These are phyloP conservation scores for Aspidoscelis tigris DNA, from an alignment of 2,113 vertebrate genomes.

Conservation along the genomic window DNA sequence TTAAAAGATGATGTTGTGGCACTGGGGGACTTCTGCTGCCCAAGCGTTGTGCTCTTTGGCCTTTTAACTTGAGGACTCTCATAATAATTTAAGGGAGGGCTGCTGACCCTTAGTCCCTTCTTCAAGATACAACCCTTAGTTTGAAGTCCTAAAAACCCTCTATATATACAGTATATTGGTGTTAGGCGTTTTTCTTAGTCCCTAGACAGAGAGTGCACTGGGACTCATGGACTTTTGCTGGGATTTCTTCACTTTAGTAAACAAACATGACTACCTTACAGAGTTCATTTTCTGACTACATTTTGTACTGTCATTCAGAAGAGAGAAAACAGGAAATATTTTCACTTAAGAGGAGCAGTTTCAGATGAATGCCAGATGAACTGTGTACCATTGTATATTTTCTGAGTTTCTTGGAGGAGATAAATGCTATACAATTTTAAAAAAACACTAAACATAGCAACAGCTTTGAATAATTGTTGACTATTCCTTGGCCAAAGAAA, in stretches of 20 bases:
- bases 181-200: not conserved
- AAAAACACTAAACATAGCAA: not conserved
- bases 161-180: not conserved
- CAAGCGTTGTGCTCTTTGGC: slow-evolving; percentile 37
- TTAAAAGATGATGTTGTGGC: slow-evolving; percentile 41
- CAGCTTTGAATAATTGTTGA: not conserved
- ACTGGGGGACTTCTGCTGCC: slow-evolving; percentile 32
- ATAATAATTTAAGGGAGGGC: slow-evolving; percentile 28
- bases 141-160: slow-evolving; percentile 42
- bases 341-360: not conserved
- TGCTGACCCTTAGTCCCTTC: slow-evolving; percentile 23
- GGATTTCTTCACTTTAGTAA: not conserved
- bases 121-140: slow-evolving; percentile 46
- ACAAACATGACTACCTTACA: not conserved
- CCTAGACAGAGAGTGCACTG: too few relatives aligned
- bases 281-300: not conserved
- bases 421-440: not conserved
- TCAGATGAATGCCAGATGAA: not conserved
- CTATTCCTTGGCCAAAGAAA: not conserved
- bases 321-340: not conserved
- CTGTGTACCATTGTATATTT: not conserved
- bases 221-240: not conserved
- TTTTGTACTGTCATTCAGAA: not conserved
- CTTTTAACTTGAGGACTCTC: slow-evolving; percentile 49
- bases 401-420: not conserved